Percentiles rank a stretch among this genome's conserved stretches.
Conservation (phyloP, 1,140 invertebrate genomes). For the Pectinophora gossypiella region DNA sequence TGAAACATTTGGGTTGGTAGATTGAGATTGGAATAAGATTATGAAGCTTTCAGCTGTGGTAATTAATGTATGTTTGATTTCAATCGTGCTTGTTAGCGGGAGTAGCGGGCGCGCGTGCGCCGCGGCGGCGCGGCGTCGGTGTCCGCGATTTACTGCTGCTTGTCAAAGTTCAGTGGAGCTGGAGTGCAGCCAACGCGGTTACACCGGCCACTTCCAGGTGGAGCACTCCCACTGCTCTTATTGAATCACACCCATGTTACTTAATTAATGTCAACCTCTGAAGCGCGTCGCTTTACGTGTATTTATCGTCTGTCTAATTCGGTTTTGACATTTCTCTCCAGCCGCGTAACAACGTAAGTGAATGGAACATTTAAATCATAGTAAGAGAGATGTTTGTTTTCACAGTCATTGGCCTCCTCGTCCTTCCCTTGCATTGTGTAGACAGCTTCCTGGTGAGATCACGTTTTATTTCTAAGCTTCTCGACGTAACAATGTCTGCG, state of each 20-base stretch:
- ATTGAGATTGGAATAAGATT: no score
- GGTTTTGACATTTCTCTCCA: no score
- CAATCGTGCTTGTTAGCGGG: no score
- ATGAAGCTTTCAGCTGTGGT: no score
- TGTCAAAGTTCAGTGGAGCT: slow-evolving; percentile 72
- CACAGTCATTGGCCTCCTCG: slow-evolving; percentile 46
- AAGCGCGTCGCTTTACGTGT: no score
- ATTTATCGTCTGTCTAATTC: no score
- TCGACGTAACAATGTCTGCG: slow-evolving; percentile 32
- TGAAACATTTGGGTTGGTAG: no score
- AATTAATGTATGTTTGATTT: no score
- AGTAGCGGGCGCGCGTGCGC: no score
- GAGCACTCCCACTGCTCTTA: slow-evolving; percentile 37
- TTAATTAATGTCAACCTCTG: slow-evolving; percentile 23
- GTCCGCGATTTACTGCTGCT: slow-evolving; percentile 38
- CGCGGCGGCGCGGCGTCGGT: no score
- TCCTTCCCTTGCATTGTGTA: slow-evolving; percentile 52
- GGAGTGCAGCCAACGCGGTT: slow-evolving; percentile 55
- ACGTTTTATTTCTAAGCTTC: slow-evolving; percentile 52
- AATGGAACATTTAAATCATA: background rate
- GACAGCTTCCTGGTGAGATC: slow-evolving; percentile 54
- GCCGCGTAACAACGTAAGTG: no score
- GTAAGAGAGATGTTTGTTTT: slow-evolving; percentile 37
- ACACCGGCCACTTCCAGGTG: slow-evolving; percentile 55
- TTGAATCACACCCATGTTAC: slow-evolving; percentile 23